These are phyloP conservation scores for Enteromius argenteus DNA, from an alignment of 2,797 vertebrate genomes.

Conservation along the genomic window DNA sequence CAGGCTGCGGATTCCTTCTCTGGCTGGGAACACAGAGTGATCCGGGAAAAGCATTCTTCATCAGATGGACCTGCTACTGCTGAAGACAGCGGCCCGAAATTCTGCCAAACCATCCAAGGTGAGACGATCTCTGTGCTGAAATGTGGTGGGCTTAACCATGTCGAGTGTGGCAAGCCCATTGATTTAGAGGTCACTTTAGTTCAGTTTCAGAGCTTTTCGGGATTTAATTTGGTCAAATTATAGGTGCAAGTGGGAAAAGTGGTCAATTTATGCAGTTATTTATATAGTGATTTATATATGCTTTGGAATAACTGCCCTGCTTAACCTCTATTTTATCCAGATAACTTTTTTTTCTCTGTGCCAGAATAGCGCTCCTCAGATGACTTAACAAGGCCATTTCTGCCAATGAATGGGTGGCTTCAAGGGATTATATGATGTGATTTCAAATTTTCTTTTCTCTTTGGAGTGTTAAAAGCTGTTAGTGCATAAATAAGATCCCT, in stretches of 20 bases:
- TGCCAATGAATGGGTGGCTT: too few species aligned
- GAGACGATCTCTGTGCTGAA: constrained; percentile 62
- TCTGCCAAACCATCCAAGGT: constrained; percentile 86
- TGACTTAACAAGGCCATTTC: background rate
- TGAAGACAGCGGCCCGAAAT: constrained; percentile 44
- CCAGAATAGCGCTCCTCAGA: background rate
- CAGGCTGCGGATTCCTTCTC: constrained; percentile 76
- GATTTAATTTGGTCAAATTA: constrained; percentile 19
- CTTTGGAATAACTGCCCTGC: background rate
- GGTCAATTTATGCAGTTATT: constrained; percentile 1
- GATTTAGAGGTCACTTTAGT: constrained; percentile 28
- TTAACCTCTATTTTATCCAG: background rate
- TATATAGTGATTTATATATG: background rate
- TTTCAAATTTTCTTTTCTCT: too few species aligned
- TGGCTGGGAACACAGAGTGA: constrained; percentile 82
- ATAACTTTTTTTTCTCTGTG: background rate
- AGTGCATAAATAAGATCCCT: too few species aligned
- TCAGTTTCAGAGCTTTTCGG: background rate
- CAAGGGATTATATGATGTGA: too few species aligned
- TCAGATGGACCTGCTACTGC: constrained; percentile 15
- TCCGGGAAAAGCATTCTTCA: constrained; percentile 74
- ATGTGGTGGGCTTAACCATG: background rate
- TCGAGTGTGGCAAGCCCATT: constrained; percentile 19
- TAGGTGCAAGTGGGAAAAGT: constrained; percentile 6
- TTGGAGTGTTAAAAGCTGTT: too few species aligned